Conservation (phyloP, 2,888 invertebrate genomes). For the Disparrhopalites patrizii region DNA sequence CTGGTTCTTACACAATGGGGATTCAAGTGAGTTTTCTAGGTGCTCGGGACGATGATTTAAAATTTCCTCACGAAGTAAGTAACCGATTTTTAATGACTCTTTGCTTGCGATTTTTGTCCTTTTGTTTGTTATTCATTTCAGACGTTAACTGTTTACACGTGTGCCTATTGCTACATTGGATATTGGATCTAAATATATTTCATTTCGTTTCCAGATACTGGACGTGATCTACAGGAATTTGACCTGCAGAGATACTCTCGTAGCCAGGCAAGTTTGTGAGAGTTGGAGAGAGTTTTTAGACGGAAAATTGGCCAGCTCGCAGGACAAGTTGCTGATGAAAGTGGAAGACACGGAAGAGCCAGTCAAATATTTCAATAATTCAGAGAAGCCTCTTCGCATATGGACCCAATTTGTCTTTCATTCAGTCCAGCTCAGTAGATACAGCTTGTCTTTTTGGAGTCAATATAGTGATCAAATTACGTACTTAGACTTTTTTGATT, state of each 20-base stretch:
- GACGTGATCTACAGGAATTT: slow-evolving; percentile 33
- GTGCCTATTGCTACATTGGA: not conserved
- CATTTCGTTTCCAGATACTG: slow-evolving; percentile 27
- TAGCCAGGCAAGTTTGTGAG: slow-evolving; percentile 34
- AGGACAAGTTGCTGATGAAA: not conserved
- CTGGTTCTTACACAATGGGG: slow-evolving; percentile 25
- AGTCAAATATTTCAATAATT: not conserved
- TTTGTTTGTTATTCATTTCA: not conserved
- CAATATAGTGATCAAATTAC: slow-evolving; percentile 35
- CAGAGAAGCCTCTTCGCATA: not conserved
- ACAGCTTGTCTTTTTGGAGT: slow-evolving; percentile 33
- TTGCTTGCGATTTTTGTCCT: not conserved
- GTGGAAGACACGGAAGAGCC: slow-evolving; percentile 23
- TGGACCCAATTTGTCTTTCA: slow-evolving; percentile 31
- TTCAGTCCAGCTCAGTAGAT: slow-evolving; percentile 33
- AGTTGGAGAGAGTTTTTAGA: slow-evolving; percentile 31
- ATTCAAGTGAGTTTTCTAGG: slow-evolving; percentile 1
- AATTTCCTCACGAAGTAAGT: slow-evolving; percentile 34
- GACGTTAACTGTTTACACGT: not conserved
- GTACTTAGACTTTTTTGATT: slow-evolving; percentile 38
- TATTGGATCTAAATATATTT: not conserved
- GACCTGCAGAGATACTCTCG: slow-evolving; percentile 30
- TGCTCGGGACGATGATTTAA: slow-evolving; percentile 22
- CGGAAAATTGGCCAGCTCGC: not conserved
- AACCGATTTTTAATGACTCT: not conserved